Evolutionary conservation across 1,140 invertebrate species (phyloP), one percentile per base, ranked within the genome.

Genomic region (Drosophila nigromelanica): DNA sequence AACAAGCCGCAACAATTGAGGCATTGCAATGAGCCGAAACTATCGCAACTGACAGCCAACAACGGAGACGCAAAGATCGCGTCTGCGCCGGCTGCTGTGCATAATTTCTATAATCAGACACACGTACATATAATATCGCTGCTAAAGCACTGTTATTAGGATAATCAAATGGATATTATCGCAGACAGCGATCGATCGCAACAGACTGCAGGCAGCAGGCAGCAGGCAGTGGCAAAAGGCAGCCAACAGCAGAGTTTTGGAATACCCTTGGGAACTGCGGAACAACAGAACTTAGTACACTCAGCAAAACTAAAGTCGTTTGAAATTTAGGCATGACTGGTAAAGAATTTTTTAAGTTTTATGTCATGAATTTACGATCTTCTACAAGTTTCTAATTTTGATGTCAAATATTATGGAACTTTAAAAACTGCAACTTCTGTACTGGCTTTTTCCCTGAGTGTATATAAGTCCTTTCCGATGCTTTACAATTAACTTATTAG

Each of bases 121-220:
- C 90, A 91, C 90, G 90, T 91, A 91, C 90, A 90, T 91, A 90
- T 91, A 91, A 91, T 91, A 91, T 90, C 68, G 77, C 62, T 75
- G 77, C 90, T 90, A 90, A 91, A 91, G 71, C 82, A 91, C 90
- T 91, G 90, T 91, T 91, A 91, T 91, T 91, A 91, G 87, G 85
- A 90, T 91, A 91, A 91, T 91, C 90, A 91, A 91, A 91, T 91
- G 90, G 89, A 82, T 90, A 90, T 91, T 91, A 91, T 91, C 90
- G 77, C 73, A 78, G 72, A 64, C 75, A 74, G 67, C 73, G 81
- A 91, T 91, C 90, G 76, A 59, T 59, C 47, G 42, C 50, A 56
- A 11, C 35, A 14, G 18, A 14, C 52, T 30, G 55, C 54, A 67
- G 42, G 14, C 15, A 73, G 7, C 62, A 54, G 33, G 21, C 40